A percentile compares a stretch with the other conserved stretches of the same genome.
Evolutionary conservation across 2,797 vertebrate species (phyloP).

Genomic region (Spinus olivaceus): DNA sequence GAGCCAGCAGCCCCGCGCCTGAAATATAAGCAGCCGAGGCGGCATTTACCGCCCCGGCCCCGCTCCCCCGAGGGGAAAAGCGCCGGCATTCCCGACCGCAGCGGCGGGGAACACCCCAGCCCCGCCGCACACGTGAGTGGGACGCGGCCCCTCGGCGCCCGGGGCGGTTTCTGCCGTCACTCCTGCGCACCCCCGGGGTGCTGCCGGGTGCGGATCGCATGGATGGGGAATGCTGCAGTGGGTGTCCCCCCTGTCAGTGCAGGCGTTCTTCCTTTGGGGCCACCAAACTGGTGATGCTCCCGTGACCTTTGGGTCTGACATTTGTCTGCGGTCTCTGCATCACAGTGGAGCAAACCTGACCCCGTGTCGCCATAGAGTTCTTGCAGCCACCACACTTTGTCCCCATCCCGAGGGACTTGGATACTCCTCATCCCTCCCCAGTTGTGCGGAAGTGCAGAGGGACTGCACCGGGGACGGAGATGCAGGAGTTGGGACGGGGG

Average conservation of each 20-base stretch:
- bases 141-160: not conserved
- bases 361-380: not conserved
- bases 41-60: not conserved
- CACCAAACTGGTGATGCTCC: not conserved
- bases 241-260: too few relatives aligned
- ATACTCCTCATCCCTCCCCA: not conserved
- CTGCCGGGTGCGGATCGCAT: not conserved
- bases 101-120: conserved; percentile 4
- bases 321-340: not conserved
- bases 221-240: not conserved
- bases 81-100: conserved; percentile 7
- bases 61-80: not conserved
- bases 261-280: not conserved
- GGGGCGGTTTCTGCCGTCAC: conserved; percentile 8
- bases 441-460: not conserved
- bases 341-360: not conserved
- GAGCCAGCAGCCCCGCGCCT: conserved; percentile 30
- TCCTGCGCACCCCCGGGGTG: not conserved
- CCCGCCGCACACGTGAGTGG: not conserved
- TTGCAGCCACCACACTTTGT: not conserved
- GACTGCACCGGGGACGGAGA: not conserved
- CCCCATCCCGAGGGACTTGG: too few relatives aligned
- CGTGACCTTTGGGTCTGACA: not conserved
- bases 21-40: conserved; percentile 55
- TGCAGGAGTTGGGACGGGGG: not conserved